phyloP scores from a whole-genome alignment of 2,888 invertebrate genomes.

The Allolobophora icterica region DNA sequence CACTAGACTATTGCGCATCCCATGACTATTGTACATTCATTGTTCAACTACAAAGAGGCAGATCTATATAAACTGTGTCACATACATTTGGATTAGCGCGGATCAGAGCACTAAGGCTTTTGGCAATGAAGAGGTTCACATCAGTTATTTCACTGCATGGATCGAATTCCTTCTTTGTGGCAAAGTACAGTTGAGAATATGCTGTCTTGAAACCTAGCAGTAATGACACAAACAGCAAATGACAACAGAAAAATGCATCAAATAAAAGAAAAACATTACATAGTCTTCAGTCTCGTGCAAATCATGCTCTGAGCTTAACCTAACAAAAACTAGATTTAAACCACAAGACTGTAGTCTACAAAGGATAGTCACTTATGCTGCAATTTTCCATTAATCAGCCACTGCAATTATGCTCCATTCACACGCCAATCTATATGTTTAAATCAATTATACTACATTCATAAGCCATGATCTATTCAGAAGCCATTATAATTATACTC shows the following conservation, averaged over 20 bases:
- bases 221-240: background rate
- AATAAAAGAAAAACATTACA: background rate
- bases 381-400: no score
- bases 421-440: no score
- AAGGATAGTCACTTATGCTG: background rate
- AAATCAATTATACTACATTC: no score
- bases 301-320: background rate
- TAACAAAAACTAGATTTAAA: background rate
- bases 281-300: background rate
- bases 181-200: slow-evolving; percentile 84
- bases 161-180: slow-evolving; percentile 78
- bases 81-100: slow-evolving; percentile 31
- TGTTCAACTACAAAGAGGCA: no score
- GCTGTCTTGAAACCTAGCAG: slow-evolving; percentile 44
- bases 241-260: background rate
- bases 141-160: slow-evolving; percentile 77
- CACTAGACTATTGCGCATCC: no score
- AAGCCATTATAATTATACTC: no score
- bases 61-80: background rate
- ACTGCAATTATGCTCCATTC: no score
- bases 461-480: no score
- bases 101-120: slow-evolving; percentile 76
- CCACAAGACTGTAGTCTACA: background rate
- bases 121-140: slow-evolving; percentile 78
- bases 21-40: no score